These are phyloP conservation scores for Tyto alba DNA, from an alignment of 2,113 vertebrate genomes.

Conservation along the genomic window DNA sequence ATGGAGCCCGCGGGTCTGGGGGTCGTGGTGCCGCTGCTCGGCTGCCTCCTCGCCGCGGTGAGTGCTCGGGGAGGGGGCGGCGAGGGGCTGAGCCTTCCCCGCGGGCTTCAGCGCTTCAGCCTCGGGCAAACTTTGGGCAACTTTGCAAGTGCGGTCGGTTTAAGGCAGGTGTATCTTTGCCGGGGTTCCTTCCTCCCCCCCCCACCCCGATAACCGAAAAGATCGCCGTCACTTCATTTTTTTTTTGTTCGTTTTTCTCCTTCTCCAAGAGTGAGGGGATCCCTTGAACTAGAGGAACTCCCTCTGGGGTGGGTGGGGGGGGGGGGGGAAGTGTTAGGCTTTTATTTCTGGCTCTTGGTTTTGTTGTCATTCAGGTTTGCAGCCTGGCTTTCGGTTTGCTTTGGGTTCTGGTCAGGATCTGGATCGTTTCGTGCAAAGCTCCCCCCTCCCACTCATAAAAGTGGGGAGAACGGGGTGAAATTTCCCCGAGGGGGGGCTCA, in stretches of 20 bases:
- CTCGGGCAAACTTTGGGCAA: conserved; percentile 18
- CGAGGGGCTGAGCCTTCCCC: no score
- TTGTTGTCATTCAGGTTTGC: accelerated
- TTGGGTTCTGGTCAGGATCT: background rate
- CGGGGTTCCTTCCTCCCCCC: accelerated
- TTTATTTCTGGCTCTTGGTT: background rate
- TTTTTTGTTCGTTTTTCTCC: accelerated
- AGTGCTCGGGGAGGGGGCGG: background rate
- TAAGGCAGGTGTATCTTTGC: background rate
- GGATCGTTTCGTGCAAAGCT: accelerated
- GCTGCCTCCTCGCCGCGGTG: conserved; percentile 15
- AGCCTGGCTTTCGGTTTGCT: background rate
- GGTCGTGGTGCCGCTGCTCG: background rate
- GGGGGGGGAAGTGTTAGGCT: no score
- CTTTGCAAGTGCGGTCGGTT: background rate
- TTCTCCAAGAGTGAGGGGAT: accelerated
- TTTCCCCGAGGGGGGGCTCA: accelerated
- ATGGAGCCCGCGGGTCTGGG: background rate
- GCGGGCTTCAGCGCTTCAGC: background rate
- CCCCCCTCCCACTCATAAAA: accelerated
- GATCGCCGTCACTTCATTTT: accelerated
- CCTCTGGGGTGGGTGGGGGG: no score
- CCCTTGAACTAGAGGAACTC: background rate
- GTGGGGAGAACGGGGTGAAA: background rate
- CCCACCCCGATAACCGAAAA: accelerated